Conservation (phyloP, 2,888 invertebrate genomes). For the Corbicula japonica region DNA sequence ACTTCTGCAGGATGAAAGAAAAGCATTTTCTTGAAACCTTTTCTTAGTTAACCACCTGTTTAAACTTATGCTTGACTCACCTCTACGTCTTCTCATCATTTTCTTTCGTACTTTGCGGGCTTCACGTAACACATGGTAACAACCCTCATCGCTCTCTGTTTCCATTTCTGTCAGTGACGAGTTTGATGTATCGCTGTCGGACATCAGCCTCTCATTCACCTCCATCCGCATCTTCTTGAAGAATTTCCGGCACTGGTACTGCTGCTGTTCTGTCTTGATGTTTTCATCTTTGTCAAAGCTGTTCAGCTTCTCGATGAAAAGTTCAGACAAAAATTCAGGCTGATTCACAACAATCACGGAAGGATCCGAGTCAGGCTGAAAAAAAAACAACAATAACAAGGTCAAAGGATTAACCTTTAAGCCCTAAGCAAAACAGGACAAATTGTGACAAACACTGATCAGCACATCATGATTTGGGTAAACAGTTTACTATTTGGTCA, state of each 20-base stretch:
- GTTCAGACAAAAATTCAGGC: conserved; percentile 76
- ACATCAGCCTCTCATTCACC: conserved; percentile 70
- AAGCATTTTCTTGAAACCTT: no score
- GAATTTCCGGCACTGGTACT: conserved; percentile 70
- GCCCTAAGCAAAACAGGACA: no score
- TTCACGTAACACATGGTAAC: conserved; percentile 60
- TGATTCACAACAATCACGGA: conserved; percentile 78
- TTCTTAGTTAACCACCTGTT: no score
- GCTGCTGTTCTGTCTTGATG: conserved; percentile 56
- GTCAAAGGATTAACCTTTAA: background rate
- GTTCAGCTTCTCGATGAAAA: conserved; percentile 74
- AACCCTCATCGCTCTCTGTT: conserved; percentile 64
- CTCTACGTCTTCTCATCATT: conserved; percentile 57
- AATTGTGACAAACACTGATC: no score
- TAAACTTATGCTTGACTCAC: no score
- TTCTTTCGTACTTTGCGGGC: conserved; percentile 53
- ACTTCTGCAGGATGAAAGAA: no score
- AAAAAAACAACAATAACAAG: background rate
- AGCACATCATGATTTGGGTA: no score
- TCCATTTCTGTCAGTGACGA: conserved; percentile 58
- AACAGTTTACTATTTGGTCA: no score
- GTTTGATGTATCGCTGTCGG: conserved; percentile 66
- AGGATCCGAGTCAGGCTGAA: conserved; percentile 70
- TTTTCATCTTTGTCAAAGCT: conserved; percentile 73
- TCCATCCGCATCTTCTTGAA: conserved; percentile 67